Percentiles rank a stretch among this genome's conserved stretches.
phyloP scores from a whole-genome alignment of 2,113 vertebrate genomes.

The Bufo gargarizans region DNA sequence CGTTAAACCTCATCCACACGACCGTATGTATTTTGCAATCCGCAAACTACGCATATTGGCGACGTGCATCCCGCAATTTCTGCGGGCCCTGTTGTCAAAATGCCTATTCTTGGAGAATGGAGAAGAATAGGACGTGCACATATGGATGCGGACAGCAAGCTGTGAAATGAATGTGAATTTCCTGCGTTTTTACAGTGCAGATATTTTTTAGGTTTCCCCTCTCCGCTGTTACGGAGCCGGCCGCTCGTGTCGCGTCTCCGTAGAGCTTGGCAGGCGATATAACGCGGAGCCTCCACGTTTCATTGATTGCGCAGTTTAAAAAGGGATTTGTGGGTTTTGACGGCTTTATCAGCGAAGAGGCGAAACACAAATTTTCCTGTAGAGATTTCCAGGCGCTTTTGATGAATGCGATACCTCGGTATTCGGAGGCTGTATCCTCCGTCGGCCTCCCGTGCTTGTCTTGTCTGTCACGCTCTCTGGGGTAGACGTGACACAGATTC shows the following conservation, averaged over 20 bases:
- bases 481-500: constrained; percentile 3
- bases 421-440: background rate
- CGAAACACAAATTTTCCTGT: constrained; percentile 2
- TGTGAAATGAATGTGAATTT: background rate
- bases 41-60: no score
- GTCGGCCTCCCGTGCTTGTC: background rate
- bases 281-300: constrained; percentile 4
- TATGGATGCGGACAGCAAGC: no score
- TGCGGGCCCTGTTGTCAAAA: no score
- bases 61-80: no score
- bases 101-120: no score
- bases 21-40: no score
- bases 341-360: background rate
- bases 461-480: constrained; percentile 4
- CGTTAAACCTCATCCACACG: background rate
- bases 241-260: background rate
- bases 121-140: no score
- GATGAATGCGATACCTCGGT: background rate
- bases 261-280: constrained; percentile 12
- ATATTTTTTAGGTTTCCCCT: background rate
- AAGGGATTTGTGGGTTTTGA: constrained; percentile 15
- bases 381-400: background rate
- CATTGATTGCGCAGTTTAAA: background rate
- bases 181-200: background rate
- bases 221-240: background rate